These are phyloP conservation scores for Sula dactylatra DNA, from an alignment of 2,113 vertebrate genomes.

Conservation along the genomic window DNA sequence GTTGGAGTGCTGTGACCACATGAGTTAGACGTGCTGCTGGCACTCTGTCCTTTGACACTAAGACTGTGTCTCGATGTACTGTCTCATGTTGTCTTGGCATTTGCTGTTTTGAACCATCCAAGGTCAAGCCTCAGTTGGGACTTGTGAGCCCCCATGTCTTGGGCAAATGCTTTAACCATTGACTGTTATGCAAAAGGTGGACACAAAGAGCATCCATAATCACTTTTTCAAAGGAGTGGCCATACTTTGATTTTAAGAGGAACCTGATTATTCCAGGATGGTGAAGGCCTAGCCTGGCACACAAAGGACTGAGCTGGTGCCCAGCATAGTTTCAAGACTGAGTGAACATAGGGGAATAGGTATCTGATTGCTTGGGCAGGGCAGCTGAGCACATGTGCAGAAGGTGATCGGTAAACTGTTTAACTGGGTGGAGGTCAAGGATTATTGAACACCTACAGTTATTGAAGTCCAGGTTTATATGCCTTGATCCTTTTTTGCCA, in stretches of 20 bases:
- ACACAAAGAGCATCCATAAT: background rate
- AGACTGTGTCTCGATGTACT: background rate
- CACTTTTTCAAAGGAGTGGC: background rate
- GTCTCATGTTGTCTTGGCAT: background rate
- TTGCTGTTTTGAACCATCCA: background rate
- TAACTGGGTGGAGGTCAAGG: background rate
- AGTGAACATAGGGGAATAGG: accelerated
- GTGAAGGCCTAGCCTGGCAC: background rate
- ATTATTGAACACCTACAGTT: background rate
- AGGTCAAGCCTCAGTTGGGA: background rate
- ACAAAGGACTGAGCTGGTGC: background rate
- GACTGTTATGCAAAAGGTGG: background rate
- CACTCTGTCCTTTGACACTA: background rate
- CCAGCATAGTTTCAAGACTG: background rate
- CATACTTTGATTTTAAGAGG: background rate
- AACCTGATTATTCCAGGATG: background rate
- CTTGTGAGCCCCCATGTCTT: background rate
- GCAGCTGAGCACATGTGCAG: background rate
- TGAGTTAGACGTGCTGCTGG: background rate
- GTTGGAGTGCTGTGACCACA: background rate
- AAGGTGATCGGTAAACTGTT: background rate
- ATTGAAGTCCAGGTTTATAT: background rate
- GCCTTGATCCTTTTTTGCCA: background rate
- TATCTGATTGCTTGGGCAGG: background rate
- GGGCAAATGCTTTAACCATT: background rate